Evolutionary conservation across 2,797 vertebrate genomes (phyloP).

Genomic region (Furcifer pardalis): DNA sequence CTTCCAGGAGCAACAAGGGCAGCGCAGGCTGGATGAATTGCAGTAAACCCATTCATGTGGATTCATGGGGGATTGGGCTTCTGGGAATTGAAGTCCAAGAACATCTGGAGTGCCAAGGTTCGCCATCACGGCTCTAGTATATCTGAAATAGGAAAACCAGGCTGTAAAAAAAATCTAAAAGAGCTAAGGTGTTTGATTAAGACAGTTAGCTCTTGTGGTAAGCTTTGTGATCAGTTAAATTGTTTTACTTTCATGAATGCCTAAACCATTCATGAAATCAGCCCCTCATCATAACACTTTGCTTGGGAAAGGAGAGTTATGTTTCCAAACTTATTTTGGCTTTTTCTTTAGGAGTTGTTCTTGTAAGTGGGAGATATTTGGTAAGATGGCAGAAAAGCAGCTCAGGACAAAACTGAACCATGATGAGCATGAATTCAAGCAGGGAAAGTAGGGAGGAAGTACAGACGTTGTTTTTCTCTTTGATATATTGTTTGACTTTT

Average conservation of each 20-base stretch:
- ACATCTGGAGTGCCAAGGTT: too few species aligned
- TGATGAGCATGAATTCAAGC: not conserved
- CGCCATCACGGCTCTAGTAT: too few species aligned
- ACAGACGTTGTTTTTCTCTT: not conserved
- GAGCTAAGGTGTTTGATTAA: slow-evolving; percentile 33
- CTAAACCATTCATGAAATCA: not conserved
- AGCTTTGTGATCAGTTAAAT: not conserved
- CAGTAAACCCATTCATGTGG: too few species aligned
- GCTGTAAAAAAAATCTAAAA: not conserved
- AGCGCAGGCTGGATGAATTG: too few species aligned
- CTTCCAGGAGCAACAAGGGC: too few species aligned
- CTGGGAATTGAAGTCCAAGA: too few species aligned
- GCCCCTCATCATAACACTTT: not conserved
- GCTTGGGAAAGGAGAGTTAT: too few species aligned
- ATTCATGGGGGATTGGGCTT: too few species aligned
- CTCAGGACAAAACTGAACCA: not conserved
- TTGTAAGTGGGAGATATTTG: not conserved
- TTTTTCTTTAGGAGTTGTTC: not conserved
- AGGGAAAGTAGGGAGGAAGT: not conserved
- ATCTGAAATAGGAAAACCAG: not conserved
- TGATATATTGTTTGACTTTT: not conserved
- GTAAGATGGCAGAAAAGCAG: not conserved
- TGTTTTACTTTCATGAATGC: not conserved
- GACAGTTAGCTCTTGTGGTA: slow-evolving; percentile 28
- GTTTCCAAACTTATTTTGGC: not conserved